Percentiles rank a stretch among this genome's conserved stretches.
phyloP scores from a whole-genome alignment of 2,113 vertebrate species.

The Equus przewalskii region DNA sequence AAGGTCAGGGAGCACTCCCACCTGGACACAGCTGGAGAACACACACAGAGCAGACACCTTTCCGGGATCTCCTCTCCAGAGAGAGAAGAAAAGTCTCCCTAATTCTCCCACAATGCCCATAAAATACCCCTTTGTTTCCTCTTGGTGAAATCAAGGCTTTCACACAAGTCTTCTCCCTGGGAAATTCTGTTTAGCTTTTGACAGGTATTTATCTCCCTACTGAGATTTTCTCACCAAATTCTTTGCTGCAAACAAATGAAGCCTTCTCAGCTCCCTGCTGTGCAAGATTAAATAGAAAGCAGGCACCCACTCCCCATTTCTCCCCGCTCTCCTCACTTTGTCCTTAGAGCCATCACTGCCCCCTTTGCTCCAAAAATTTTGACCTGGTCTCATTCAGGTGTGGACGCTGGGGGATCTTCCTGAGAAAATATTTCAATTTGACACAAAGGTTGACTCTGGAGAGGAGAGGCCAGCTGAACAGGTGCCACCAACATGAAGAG shows the following conservation, averaged over 20 bases:
- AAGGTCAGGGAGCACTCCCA: not conserved
- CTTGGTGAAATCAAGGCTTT: slow-evolving; percentile 68
- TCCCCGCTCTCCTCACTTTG: fast-evolving
- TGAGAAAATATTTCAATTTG: not conserved
- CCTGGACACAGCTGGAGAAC: not conserved
- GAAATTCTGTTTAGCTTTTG: slow-evolving; percentile 76
- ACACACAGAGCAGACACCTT: slow-evolving; percentile 43
- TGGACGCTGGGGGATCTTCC: not conserved
- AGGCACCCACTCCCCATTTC: not conserved
- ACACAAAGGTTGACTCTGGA: too few relatives aligned
- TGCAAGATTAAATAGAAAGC: not conserved
- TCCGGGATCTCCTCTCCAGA: slow-evolving; percentile 57
- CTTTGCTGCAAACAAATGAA: slow-evolving; percentile 73
- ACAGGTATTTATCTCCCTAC: slow-evolving; percentile 65
- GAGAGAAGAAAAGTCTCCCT: slow-evolving; percentile 55
- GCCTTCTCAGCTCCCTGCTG: not conserved
- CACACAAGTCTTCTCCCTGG: slow-evolving; percentile 47
- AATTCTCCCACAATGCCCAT: slow-evolving; percentile 68
- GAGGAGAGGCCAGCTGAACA: not conserved
- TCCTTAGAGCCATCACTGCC: fast-evolving
- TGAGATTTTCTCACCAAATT: slow-evolving; percentile 69
- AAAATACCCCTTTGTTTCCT: slow-evolving; percentile 29
- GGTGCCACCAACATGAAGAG: fast-evolving
- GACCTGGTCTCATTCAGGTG: not conserved
- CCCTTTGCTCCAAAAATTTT: not conserved